These are phyloP conservation scores for Equus quagga DNA, from an alignment of 2,113 vertebrate genomes.

Conservation along the genomic window DNA sequence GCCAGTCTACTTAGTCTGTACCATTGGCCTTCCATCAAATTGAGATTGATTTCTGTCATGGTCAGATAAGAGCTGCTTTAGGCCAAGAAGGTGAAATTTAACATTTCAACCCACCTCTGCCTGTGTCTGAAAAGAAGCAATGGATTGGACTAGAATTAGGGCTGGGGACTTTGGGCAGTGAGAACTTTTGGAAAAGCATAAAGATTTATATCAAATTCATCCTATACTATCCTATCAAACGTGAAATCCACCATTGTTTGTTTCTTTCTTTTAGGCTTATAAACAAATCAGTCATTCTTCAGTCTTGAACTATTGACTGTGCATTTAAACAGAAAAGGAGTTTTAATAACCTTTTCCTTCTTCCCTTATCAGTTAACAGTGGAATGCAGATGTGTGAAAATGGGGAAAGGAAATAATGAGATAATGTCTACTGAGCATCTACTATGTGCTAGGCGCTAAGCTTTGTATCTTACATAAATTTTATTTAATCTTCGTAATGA, in stretches of 20 bases:
- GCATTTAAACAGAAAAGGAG: neutral
- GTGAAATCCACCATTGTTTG: neutral
- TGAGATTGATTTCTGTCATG: neutral
- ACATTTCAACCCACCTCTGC: neutral
- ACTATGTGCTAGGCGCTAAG: neutral
- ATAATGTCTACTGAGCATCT: neutral
- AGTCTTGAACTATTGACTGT: neutral
- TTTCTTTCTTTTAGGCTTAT: neutral
- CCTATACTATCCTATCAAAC: neutral
- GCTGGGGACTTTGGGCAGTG: neutral
- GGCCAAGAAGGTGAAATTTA: neutral
- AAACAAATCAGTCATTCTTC: neutral
- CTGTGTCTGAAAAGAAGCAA: neutral
- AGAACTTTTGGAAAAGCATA: neutral
- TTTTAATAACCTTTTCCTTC: neutral
- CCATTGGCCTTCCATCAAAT: neutral
- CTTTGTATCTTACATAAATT: neutral
- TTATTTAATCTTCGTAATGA: neutral
- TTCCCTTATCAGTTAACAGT: neutral
- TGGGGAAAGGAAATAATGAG: neutral
- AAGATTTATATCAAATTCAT: neutral
- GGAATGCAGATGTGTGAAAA: neutral
- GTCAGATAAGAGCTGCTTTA: neutral
- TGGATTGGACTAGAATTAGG: neutral
- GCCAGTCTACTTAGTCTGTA: fast-evolving